Evolutionary conservation across 2,113 vertebrate genomes (phyloP), one percentile per base, ranked within the genome.

Genomic region (Hystrix cristata): DNA sequence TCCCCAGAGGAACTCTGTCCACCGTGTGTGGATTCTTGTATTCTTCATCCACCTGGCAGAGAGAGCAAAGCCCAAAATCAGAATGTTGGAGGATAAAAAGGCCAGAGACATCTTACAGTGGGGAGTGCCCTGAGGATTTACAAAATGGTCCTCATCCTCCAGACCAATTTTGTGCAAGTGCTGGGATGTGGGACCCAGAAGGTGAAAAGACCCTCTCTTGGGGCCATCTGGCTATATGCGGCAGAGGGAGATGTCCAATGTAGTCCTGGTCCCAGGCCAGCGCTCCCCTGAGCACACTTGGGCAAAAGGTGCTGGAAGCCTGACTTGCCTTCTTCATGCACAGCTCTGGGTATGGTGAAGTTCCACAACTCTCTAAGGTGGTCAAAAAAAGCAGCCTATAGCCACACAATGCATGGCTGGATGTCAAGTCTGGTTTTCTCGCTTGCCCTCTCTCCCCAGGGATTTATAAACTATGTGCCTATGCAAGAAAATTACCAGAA

Each of bases 1-100:
- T 99, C 31, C 99, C 99, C 95, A 98, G 62, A 34, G 99, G 98
- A 83, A 99, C 91, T 96, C 99, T 99, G 97, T 99, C 99, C 98
- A 99, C 99, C 0, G 99, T 99, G 97, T 99, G 99, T 87, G 99
- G 99, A 87, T 99, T 99, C 91, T 98, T 98, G 97, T 99, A 99
- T 94, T 99, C 99, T 93, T 99, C 99, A 7, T 99, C 99, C 59
- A 99, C 98, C 99, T 99, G 97, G 76, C 71, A 98, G 85, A 80
- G 96, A 97, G 97, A 38, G 4, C 34, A 92, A 82, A 96, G 82
- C 25, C 71, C 98, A 87, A 65, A 96, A 78, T 89, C 78, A 94
- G 74, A 86, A 86, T 2, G 38, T 89, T 51, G 80, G 72, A 87
- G 27, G 55, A 80, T 71, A 78, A 89, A 51, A 94, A 84, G 72